These are phyloP conservation scores for Lamellibrachia luymesi DNA, from an alignment of 1,140 invertebrate species.

Conservation along the genomic window DNA sequence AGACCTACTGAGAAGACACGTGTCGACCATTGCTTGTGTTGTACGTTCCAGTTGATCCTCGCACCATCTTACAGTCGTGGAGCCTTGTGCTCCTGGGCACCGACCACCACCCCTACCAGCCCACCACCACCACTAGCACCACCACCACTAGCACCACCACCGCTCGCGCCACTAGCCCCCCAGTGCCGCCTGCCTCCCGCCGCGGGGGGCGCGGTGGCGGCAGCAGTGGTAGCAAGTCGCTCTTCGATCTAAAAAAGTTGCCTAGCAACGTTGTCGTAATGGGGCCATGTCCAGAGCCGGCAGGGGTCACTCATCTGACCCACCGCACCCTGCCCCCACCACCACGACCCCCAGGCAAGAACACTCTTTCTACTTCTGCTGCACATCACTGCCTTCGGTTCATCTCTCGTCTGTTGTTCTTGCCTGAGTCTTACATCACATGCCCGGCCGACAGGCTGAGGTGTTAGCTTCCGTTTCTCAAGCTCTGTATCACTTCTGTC, in stretches of 20 bases:
- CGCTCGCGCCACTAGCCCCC: conserved; percentile 18
- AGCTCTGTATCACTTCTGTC: background rate
- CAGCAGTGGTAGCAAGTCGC: background rate
- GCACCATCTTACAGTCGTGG: conserved; percentile 48
- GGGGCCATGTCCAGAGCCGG: background rate
- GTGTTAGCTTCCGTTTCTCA: background rate
- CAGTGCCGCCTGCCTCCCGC: conserved; percentile 4
- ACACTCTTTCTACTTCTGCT: background rate
- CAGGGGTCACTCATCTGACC: background rate
- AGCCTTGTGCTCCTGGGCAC: conserved; percentile 53
- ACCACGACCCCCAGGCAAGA: background rate
- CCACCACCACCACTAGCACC: conserved; percentile 33
- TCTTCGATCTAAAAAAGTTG: background rate
- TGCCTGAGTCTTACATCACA: background rate
- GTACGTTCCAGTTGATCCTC: conserved; percentile 45
- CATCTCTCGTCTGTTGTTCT: background rate
- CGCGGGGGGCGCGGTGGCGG: too few species aligned
- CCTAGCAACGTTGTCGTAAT: background rate
- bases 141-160: conserved; percentile 30
- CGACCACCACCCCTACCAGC: conserved; percentile 42
- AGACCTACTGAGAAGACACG: background rate
- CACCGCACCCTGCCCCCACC: background rate
- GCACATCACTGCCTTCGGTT: background rate
- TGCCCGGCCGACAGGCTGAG: background rate
- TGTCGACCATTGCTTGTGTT: conserved; percentile 31